These are phyloP conservation scores for Sebastes trivittatus DNA, from an alignment of 2,797 vertebrate species.

Conservation along the genomic window DNA sequence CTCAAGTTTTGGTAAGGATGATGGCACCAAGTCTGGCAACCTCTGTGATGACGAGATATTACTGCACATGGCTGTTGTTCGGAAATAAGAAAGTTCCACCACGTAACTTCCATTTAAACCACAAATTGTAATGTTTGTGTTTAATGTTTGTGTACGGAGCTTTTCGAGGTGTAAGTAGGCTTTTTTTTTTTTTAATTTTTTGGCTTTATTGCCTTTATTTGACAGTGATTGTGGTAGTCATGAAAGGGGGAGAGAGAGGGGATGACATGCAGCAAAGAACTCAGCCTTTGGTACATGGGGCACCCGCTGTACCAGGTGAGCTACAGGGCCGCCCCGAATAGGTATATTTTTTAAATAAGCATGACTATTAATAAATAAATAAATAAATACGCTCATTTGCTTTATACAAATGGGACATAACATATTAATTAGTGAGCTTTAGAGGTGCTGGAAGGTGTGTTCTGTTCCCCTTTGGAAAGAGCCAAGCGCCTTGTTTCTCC, in stretches of 20 bases:
- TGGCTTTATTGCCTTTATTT: too few relatives aligned
- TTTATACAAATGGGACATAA: too few relatives aligned
- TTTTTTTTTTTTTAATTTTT: too few relatives aligned
- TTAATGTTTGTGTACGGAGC: neutral
- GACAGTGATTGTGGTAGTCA: too few relatives aligned
- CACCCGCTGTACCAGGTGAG: too few relatives aligned
- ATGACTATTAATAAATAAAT: neutral
- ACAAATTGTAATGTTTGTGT: neutral
- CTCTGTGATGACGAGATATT: neutral
- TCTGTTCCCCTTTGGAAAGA: too few relatives aligned
- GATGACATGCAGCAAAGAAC: too few relatives aligned
- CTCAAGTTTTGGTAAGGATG: neutral
- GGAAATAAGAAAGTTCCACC: neutral
- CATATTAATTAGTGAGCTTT: too few relatives aligned
- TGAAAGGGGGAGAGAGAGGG: too few relatives aligned
- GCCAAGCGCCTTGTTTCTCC: neutral
- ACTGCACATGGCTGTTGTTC: neutral
- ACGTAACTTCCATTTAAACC: neutral
- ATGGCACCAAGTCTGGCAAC: neutral
- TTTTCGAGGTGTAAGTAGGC: neutral
- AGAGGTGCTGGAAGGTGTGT: too few relatives aligned
- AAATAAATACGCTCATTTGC: neutral
- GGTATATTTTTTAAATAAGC: neutral
- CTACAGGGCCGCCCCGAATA: too few relatives aligned
- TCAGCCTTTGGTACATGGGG: too few relatives aligned